phyloP scores from a whole-genome alignment of 2,888 invertebrate genomes.

The Schizotus pectinicornis region DNA sequence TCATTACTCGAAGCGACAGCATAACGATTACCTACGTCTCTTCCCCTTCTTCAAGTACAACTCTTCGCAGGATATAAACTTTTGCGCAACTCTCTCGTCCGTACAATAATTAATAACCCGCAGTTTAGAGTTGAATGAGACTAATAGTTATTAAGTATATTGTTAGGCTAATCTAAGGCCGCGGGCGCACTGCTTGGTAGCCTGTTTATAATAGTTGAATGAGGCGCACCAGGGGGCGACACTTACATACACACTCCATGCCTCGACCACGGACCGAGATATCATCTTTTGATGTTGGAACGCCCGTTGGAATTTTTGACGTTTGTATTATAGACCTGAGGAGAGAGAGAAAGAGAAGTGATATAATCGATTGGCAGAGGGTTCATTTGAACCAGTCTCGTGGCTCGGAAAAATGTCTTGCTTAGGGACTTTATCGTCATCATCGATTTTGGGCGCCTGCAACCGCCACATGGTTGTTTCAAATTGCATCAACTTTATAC shows the following conservation, averaged over 20 bases:
- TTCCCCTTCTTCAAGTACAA: too few relatives aligned
- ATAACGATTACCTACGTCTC: conserved; percentile 28
- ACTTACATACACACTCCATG: conserved; percentile 47
- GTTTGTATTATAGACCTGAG: conserved; percentile 38
- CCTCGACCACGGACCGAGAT: conserved; percentile 45
- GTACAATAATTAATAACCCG: conserved; percentile 36
- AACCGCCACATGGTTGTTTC: too few relatives aligned
- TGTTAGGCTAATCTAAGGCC: conserved; percentile 33
- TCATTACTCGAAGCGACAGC: conserved; percentile 41
- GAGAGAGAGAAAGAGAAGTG: background rate
- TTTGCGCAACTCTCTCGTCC: conserved; percentile 22
- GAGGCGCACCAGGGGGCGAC: conserved; percentile 55
- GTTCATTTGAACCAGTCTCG: background rate
- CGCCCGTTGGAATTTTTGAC: conserved; percentile 51
- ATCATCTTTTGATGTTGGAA: conserved; percentile 48
- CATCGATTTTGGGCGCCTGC: background rate
- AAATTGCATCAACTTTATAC: too few relatives aligned
- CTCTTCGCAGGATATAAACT: conserved; percentile 3
- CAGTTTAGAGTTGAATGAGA: conserved; percentile 37
- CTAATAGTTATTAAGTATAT: conserved; percentile 44
- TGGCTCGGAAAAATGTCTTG: conserved; percentile 21
- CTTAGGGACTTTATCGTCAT: conserved; percentile 15
- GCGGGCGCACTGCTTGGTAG: conserved; percentile 40
- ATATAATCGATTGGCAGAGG: conserved; percentile 6
- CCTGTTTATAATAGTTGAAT: conserved; percentile 56